These are phyloP conservation scores for Nannobrachium achirus DNA, from an alignment of 2,113 vertebrate genomes.

Conservation along the genomic window DNA sequence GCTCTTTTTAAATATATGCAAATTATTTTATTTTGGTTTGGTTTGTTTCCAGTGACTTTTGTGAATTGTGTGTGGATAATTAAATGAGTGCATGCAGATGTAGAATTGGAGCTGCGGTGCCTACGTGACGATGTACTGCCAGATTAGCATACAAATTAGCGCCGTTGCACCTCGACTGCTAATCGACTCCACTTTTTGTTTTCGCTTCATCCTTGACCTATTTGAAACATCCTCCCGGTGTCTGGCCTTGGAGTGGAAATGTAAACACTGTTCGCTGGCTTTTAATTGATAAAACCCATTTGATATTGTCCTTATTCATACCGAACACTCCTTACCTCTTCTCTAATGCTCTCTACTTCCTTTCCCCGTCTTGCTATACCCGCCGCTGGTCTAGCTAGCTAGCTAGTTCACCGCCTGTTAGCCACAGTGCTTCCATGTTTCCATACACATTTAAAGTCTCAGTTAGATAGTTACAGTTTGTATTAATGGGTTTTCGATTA, in stretches of 20 bases:
- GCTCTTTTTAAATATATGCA: constrained; percentile 80
- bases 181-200: constrained; percentile 75
- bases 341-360: constrained; percentile 46
- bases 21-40: constrained; percentile 82
- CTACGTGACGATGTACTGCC: constrained; percentile 68
- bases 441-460: not conserved
- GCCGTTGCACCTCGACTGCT: constrained; percentile 71
- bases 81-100: constrained; percentile 78
- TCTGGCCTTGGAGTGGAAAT: constrained; percentile 59
- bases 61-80: constrained; percentile 81
- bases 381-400: not conserved
- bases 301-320: constrained; percentile 71
- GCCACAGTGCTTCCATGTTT: constrained; percentile 64
- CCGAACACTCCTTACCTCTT: constrained; percentile 35
- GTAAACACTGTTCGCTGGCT: constrained; percentile 62
- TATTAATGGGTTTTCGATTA: no score
- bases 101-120: constrained; percentile 65
- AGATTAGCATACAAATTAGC: constrained; percentile 79
- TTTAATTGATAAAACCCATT: constrained; percentile 72
- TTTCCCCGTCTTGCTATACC: constrained; percentile 18
- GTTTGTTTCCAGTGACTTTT: constrained; percentile 80
- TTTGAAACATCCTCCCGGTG: constrained; percentile 66
- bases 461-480: no score
- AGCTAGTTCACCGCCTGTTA: no score
- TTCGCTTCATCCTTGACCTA: constrained; percentile 78